These are phyloP conservation scores for Halcyon badia DNA, from an alignment of 2,797 vertebrate genomes.

Conservation along the genomic window DNA sequence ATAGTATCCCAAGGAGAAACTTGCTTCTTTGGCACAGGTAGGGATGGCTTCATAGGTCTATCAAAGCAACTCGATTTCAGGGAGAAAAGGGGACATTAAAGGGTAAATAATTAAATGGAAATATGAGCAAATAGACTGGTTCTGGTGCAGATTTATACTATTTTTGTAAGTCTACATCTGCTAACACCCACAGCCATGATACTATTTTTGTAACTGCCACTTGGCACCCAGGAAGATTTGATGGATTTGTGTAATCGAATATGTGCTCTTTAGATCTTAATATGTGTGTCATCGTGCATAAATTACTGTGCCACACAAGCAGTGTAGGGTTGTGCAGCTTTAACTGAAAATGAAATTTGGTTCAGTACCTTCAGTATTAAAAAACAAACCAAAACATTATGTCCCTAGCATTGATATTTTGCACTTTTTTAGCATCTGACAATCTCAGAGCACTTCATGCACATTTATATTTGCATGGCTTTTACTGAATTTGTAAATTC, in stretches of 20 bases:
- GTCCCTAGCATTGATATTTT: not conserved
- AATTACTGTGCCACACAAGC: not conserved
- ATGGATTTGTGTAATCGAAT: constrained; percentile 24
- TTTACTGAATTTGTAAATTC: constrained; percentile 34
- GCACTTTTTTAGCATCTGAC: constrained; percentile 24
- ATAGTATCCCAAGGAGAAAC: not conserved
- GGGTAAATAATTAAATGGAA: not conserved
- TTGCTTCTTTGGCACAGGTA: not conserved
- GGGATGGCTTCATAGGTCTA: not conserved
- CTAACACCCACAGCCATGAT: not conserved
- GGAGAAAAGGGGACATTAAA: not conserved
- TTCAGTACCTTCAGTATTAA: not conserved
- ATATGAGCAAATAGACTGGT: not conserved
- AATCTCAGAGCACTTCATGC: constrained; percentile 9
- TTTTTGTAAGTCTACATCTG: constrained; percentile 15
- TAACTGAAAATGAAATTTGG: not conserved
- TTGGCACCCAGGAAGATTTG: constrained; percentile 22
- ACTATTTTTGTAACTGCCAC: constrained; percentile 33
- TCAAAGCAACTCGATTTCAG: not conserved
- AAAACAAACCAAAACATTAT: not conserved
- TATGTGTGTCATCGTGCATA: constrained; percentile 6
- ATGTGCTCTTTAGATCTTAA: constrained; percentile 21
- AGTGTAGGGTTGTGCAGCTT: not conserved
- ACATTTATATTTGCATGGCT: not conserved
- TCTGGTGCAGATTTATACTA: not conserved